These are phyloP conservation scores for Oncorhynchus masou DNA, from an alignment of 2,113 vertebrate genomes.

Conservation along the genomic window DNA sequence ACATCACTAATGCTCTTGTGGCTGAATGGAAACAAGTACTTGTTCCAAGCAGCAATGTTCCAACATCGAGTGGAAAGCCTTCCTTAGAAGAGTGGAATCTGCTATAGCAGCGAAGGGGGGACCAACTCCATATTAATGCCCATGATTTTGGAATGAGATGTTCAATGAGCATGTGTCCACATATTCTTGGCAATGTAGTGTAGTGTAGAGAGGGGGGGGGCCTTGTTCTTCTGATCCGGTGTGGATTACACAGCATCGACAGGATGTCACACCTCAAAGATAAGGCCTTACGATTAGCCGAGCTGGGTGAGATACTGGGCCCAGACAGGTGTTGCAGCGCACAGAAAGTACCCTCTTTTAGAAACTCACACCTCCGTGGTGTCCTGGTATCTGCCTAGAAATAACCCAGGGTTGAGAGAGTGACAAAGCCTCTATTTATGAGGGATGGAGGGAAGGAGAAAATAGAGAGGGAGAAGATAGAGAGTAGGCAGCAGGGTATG, in stretches of 20 bases:
- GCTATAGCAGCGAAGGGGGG: no score
- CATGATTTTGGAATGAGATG: no score
- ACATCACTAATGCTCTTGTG: no score
- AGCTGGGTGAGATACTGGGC: slow-evolving; percentile 48
- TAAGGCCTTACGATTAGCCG: slow-evolving; percentile 48
- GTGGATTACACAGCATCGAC: slow-evolving; percentile 57
- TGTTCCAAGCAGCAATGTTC: no score
- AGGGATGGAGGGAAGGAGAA: slow-evolving; percentile 33
- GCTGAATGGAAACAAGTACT: no score
- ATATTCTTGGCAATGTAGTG: no score
- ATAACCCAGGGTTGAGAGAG: slow-evolving; percentile 38
- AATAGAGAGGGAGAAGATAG: slow-evolving; percentile 24
- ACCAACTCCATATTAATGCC: no score
- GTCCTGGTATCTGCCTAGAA: slow-evolving; percentile 28
- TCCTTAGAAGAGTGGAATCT: no score
- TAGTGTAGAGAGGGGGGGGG: not conserved
- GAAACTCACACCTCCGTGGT: slow-evolving; percentile 33
- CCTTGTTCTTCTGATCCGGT: slow-evolving; percentile 21
- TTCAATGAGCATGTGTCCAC: no score
- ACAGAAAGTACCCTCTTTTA: slow-evolving; percentile 17
- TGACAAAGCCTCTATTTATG: slow-evolving; percentile 45
- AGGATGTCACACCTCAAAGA: slow-evolving; percentile 71
- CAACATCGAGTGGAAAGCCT: no score
- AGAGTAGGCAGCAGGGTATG: slow-evolving; percentile 26
- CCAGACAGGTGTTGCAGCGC: slow-evolving; percentile 7